These are phyloP conservation scores for Eretmochelys imbricata DNA, from an alignment of 2,113 vertebrate genomes.

Conservation along the genomic window DNA sequence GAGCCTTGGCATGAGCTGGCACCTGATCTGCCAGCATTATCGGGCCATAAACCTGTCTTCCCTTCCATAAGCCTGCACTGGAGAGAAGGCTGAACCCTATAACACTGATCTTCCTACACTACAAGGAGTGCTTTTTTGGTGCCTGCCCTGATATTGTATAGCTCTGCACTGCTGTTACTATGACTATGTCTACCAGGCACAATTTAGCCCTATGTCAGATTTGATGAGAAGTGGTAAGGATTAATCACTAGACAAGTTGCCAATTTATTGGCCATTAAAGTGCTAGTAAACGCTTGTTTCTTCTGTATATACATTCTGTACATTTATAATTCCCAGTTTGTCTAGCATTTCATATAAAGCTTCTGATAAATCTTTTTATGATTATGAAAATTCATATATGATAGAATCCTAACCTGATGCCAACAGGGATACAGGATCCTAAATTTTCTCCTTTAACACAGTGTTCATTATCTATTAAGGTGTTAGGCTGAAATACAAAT, in stretches of 20 bases:
- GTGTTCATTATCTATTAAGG: background rate
- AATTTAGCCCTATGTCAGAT: background rate
- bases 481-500: background rate
- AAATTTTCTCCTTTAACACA: background rate
- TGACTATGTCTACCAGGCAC: background rate
- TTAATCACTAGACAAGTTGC: background rate
- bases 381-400: background rate
- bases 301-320: background rate
- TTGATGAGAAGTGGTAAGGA: background rate
- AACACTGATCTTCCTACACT: background rate
- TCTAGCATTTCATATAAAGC: background rate
- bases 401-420: background rate
- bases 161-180: background rate
- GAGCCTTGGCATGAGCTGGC: too few species aligned
- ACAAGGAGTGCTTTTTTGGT: background rate
- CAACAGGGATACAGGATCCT: background rate
- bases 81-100: background rate
- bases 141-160: background rate
- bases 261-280: background rate
- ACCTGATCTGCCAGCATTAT: too few species aligned
- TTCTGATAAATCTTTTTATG: background rate
- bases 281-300: background rate
- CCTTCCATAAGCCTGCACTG: background rate
- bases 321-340: background rate
- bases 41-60: background rate